Evolutionary conservation across 1,140 invertebrate genomes (phyloP), one percentile per base, ranked within the genome.

Genomic region (Antheraea mylitta): DNA sequence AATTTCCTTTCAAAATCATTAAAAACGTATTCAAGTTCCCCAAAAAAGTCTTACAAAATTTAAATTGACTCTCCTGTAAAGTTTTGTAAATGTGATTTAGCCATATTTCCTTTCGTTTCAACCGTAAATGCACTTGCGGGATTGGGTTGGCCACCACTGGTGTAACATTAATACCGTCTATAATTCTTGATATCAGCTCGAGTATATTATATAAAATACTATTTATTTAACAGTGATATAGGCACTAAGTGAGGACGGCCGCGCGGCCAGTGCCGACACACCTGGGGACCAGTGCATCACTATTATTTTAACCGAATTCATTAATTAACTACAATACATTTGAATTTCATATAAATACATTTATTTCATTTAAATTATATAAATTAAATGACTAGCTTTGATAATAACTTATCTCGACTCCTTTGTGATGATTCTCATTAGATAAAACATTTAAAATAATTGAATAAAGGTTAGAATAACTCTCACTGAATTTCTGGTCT

Each of bases 201-300:
- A 42, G 38, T 42, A 3, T 11, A 30, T 11, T 42, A 42, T 42
- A 42, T 42, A 9, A 42, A 13, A 53, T 53, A 53, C 9, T 53
- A 53, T 6, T 53, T 11, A 13, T 53, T n/a, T 16, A 53, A 53
- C 45, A 53, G 13, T 16, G 45, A 53, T 53, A 63, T 81, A 83
- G 81, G 81, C 81, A 83, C 81, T 78, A 68, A 74, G 77, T 83
- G 77, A 78, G 79, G 81, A 83, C 81, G 81, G 77, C 81, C 81
- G 68, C 72, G 66, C 74, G 79, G 77, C 81, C 81, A 68, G 75
- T 74, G 76, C 79, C 72, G 77, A 53, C 45, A 71, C 70, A 60
- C 69, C 62, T 19, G 63, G 76, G 78, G 75, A 79, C 75, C 77
- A 71, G 68, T 18, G 48, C 11, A 11, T 64, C 9, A 37, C 9